These are phyloP conservation scores for Lamellibrachia satsuma DNA, from an alignment of 2,888 invertebrate genomes.

Conservation along the genomic window DNA sequence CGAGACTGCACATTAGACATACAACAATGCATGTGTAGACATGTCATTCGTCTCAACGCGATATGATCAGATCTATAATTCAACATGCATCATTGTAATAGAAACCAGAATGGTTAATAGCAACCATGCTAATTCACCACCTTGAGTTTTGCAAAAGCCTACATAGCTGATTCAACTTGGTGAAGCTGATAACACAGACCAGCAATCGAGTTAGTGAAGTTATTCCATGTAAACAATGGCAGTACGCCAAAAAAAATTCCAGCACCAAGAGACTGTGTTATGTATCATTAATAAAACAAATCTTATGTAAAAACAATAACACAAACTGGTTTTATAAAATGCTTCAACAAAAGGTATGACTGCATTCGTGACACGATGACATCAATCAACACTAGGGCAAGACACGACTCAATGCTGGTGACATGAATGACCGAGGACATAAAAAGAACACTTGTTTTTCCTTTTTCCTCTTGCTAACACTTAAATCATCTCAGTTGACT, in stretches of 20 bases:
- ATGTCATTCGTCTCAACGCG: neutral
- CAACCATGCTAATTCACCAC: no score
- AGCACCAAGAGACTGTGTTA: no score
- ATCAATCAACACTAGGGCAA: neutral
- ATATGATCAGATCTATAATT: no score
- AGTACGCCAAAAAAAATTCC: no score
- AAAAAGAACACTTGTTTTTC: neutral
- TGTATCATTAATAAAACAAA: no score
- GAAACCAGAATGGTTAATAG: no score
- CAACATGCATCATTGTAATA: no score
- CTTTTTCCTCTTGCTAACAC: neutral
- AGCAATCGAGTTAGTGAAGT: neutral
- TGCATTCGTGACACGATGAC: neutral
- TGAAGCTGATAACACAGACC: neutral
- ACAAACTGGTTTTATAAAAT: neutral
- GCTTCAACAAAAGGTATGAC: neutral
- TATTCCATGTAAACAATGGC: no score
- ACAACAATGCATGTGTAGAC: neutral
- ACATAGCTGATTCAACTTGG: neutral
- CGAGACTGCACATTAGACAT: neutral
- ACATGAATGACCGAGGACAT: neutral
- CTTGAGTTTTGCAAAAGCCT: neutral
- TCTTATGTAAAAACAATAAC: no score
- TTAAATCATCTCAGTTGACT: neutral
- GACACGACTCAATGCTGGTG: neutral